Base-by-base conservation (phyloP, 2,113 vertebrate genomes). In the Probosciger aterrimus region DNA sequence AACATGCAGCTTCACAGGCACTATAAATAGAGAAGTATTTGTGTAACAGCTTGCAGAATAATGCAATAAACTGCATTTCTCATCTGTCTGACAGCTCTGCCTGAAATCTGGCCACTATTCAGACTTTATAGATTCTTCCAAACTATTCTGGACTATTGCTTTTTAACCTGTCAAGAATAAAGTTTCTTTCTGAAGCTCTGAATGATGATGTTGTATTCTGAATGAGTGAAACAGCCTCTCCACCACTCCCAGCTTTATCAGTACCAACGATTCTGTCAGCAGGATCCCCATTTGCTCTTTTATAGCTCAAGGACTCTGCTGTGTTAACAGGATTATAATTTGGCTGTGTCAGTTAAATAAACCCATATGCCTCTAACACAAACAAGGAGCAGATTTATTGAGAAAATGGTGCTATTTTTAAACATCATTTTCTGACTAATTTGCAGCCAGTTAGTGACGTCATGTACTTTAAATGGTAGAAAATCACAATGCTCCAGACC, bases 401-500 rank as follows among this genome's bases (percentile, higher is more conserved):
- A 68, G 59, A 71, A 73, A 81, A 47, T 7, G 15, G 7, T 43
- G 65, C 65, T 96, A 65, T 94, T 95, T 95, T 93, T 19, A 93
- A 92, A 63, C 75, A 7, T 19, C 14, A 80, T 73, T 76, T 74
- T 22, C 82, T 84, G 68, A 82, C 60, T 95, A 39, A 92, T 93
- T 94, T 88, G 78, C 81, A 88, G 90, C 76, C 90, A 94, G 57
- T 92, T 41, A 9, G 16, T 94, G 95, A 95, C 77, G 84, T 84
- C 92, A 90, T 8, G 14, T 83, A 11, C 92, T 83, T 47, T 49
- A 78, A 79, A 91, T 31, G 67, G n/a, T 71, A 87, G 60, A 90
- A 81, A 79, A 93, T 73, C 93, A 39, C 90, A 86, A 12, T 41
- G 41, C 60, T 92, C 53, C 82, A 82, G 94, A 80, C 88, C 86